phyloP scores from a whole-genome alignment of 2,797 vertebrate genomes.

The Karalla daura region DNA sequence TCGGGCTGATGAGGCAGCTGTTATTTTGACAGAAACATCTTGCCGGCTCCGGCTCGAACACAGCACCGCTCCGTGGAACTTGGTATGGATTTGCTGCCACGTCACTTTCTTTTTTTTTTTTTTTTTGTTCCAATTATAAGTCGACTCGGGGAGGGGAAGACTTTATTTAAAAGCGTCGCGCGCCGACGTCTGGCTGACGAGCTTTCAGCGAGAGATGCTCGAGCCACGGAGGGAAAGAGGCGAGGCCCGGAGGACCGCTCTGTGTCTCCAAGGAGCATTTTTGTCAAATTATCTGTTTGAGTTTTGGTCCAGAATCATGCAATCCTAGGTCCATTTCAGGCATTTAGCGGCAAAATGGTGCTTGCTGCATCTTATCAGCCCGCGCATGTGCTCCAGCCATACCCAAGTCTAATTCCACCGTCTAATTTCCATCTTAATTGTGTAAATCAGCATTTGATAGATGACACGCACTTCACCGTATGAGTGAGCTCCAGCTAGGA shows the following conservation, averaged over 20 bases:
- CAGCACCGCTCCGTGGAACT: constrained; percentile 14
- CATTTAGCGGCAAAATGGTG: too few species aligned
- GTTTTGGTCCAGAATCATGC: too few species aligned
- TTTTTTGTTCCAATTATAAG: constrained; percentile 54
- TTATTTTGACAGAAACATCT: constrained; percentile 52
- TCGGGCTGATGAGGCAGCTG: constrained; percentile 23
- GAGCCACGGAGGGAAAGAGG: constrained; percentile 28
- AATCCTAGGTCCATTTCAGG: too few species aligned
- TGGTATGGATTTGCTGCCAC: constrained; percentile 59
- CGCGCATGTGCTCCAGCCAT: background rate
- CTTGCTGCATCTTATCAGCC: background rate
- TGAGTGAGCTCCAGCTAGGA: constrained; percentile 39
- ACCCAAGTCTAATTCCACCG: constrained; percentile 7
- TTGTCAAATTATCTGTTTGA: too few species aligned
- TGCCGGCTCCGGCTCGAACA: constrained; percentile 30
- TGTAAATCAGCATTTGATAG: constrained; percentile 39
- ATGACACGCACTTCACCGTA: constrained; percentile 28
- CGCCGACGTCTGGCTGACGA: constrained; percentile 50
- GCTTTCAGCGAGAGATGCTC: constrained; percentile 30
- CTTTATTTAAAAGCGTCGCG: constrained; percentile 45
- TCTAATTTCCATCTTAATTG: constrained; percentile 42
- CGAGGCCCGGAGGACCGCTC: constrained; percentile 2
- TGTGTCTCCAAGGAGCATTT: constrained; percentile 33
- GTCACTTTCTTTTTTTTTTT: constrained; percentile 37
- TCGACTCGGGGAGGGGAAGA: constrained; percentile 7